A percentile compares a stretch with the other conserved stretches of the same genome.
These are phyloP conservation scores for Meganola albula DNA, from an alignment of 2,888 invertebrate genomes.

Conservation along the genomic window DNA sequence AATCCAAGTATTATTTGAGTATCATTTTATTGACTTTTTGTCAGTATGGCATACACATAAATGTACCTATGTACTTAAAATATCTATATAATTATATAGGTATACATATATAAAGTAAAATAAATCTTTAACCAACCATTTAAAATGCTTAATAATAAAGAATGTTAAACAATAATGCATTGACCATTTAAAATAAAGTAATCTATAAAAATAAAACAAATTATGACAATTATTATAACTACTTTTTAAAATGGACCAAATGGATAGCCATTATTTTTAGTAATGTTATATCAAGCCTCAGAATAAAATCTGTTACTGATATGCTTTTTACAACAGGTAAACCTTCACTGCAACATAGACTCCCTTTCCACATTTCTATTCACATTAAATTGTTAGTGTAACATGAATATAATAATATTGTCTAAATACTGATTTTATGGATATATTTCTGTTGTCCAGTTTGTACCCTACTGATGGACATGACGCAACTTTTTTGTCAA, in stretches of 20 bases:
- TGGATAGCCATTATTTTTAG: too few relatives aligned
- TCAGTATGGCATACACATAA: constrained; percentile 51
- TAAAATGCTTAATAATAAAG: constrained; percentile 13
- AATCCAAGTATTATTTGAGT: constrained; percentile 27
- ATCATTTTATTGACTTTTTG: constrained; percentile 47
- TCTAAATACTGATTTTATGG: constrained; percentile 33
- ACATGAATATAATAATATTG: constrained; percentile 10
- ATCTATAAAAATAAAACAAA: constrained; percentile 6
- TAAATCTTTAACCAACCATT: constrained; percentile 17
- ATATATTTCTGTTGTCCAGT: too few relatives aligned
- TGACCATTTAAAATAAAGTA: constrained; percentile 11
- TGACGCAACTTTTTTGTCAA: too few relatives aligned
- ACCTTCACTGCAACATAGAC: too few relatives aligned
- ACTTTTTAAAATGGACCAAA: too few relatives aligned
- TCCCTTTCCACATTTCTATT: too few relatives aligned
- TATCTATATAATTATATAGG: constrained; percentile 16
- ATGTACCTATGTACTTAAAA: constrained; percentile 23
- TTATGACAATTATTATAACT: too few relatives aligned
- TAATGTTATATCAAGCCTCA: too few relatives aligned
- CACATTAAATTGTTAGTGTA: too few relatives aligned
- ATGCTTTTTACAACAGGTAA: too few relatives aligned
- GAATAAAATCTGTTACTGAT: too few relatives aligned
- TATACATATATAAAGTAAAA: constrained; percentile 20
- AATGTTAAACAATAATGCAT: constrained; percentile 22
- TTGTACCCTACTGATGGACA: too few relatives aligned